Percentiles rank a stretch among this genome's conserved stretches.
These are phyloP conservation scores for Spinibarbus caldwelli DNA, from an alignment of 2,797 vertebrate species.

Conservation along the genomic window DNA sequence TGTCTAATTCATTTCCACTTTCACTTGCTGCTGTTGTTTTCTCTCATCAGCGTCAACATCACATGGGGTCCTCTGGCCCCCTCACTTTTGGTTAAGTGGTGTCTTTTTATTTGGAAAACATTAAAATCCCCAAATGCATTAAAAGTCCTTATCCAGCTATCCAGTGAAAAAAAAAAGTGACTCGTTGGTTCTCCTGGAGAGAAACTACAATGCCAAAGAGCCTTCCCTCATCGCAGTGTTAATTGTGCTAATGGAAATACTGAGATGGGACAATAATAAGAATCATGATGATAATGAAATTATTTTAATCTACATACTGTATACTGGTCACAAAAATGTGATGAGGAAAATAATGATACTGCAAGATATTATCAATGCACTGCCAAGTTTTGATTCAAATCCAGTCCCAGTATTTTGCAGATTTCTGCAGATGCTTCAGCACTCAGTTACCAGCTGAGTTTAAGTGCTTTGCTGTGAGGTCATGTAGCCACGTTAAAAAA, in stretches of 20 bases:
- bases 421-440: background rate
- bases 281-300: background rate
- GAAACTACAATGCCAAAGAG: too few relatives aligned
- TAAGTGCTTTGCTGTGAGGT: background rate
- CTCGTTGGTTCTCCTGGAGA: too few relatives aligned
- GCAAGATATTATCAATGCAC: background rate
- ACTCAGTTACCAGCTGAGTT: background rate
- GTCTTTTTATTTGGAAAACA: background rate
- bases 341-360: background rate
- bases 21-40: background rate
- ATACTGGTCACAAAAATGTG: background rate
- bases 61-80: background rate
- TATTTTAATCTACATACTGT: background rate
- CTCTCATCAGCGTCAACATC: background rate
- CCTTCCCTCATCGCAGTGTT: too few relatives aligned
- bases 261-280: background rate
- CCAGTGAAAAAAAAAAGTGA: background rate
- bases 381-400: background rate
- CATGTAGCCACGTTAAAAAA: background rate
- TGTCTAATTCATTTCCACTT: conserved; percentile 12
- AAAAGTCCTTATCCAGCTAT: background rate
- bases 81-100: background rate
- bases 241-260: too few relatives aligned
- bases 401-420: background rate
- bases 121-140: background rate